Percentiles rank a stretch among this genome's conserved stretches.
Evolutionary conservation across 2,797 vertebrate species (phyloP).

Genomic region (Enteromius fasciolatus): DNA sequence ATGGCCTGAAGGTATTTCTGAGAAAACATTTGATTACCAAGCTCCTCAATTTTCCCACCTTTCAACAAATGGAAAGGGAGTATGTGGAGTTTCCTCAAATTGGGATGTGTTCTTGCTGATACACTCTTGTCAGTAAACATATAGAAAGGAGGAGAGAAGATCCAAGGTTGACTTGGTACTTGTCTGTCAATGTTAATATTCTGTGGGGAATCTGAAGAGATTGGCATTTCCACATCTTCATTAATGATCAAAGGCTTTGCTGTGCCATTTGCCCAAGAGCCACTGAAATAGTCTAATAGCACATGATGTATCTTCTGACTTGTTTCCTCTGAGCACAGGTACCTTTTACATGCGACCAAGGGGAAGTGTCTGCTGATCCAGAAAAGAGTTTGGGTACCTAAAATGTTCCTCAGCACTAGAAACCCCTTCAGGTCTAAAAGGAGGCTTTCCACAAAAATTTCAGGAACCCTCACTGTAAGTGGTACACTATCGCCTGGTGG

Average conservation of each 20-base stretch:
- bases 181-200: conserved; percentile 64
- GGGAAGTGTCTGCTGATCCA: conserved; percentile 80
- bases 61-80: conserved; percentile 76
- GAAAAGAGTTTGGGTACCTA: conserved; percentile 68
- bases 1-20: conserved; percentile 75
- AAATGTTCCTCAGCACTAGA: conserved; percentile 66
- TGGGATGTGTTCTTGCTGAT: conserved; percentile 51
- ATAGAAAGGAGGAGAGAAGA: conserved; percentile 56
- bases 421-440: conserved; percentile 75
- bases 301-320: conserved; percentile 66
- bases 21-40: conserved; percentile 70
- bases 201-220: conserved; percentile 17
- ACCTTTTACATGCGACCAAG: conserved; percentile 72
- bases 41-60: conserved; percentile 68
- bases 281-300: conserved; percentile 77
- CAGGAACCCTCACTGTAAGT: conserved; percentile 64
- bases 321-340: conserved; percentile 62
- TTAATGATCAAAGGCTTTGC: conserved; percentile 61
- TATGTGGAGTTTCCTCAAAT: conserved; percentile 75
- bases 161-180: conserved; percentile 70
- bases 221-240: conserved; percentile 19
- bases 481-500: conserved; percentile 20
- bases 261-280: conserved; percentile 64
- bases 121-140: conserved; percentile 12
- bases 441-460: conserved; percentile 74